A percentile compares a stretch with the other conserved stretches of the same genome.
phyloP scores from a whole-genome alignment of 2,113 vertebrate species.

The Heptranchias perlo region DNA sequence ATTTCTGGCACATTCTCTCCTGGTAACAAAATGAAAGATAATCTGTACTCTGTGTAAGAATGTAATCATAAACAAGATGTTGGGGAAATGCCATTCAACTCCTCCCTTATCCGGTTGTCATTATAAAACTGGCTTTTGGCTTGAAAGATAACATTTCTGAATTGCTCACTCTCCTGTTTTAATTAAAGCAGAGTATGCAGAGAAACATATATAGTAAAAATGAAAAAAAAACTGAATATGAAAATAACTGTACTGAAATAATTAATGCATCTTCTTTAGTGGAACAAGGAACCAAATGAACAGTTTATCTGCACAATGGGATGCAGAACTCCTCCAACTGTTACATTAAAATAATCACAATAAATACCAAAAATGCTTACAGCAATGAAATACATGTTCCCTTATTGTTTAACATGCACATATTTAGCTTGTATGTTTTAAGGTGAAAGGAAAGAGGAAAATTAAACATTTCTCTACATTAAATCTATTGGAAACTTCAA shows the following conservation, averaged over 20 bases:
- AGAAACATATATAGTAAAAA: background rate
- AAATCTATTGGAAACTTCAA: background rate
- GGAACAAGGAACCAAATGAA: background rate
- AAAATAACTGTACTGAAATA: background rate
- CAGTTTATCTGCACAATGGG: no score
- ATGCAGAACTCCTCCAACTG: background rate
- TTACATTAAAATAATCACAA: background rate
- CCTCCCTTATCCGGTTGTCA: constrained; percentile 36
- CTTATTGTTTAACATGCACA: background rate
- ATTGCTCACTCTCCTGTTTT: background rate
- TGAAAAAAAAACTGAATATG: no score
- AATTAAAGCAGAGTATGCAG: background rate
- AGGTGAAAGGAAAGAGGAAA: background rate
- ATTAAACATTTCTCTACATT: background rate
- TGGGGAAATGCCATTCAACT: constrained; percentile 33
- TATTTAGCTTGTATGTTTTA: background rate
- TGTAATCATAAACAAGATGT: constrained; percentile 28
- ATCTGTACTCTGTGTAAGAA: constrained; percentile 18
- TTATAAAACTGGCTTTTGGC: constrained; percentile 22
- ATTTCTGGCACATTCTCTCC: background rate
- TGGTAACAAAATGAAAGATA: background rate
- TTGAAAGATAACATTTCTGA: background rate
- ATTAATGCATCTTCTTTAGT: background rate
- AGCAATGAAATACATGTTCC: background rate
- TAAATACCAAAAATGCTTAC: background rate